Base-by-base conservation (phyloP, 1,140 invertebrate genomes). In the Drosophila azteca region DNA sequence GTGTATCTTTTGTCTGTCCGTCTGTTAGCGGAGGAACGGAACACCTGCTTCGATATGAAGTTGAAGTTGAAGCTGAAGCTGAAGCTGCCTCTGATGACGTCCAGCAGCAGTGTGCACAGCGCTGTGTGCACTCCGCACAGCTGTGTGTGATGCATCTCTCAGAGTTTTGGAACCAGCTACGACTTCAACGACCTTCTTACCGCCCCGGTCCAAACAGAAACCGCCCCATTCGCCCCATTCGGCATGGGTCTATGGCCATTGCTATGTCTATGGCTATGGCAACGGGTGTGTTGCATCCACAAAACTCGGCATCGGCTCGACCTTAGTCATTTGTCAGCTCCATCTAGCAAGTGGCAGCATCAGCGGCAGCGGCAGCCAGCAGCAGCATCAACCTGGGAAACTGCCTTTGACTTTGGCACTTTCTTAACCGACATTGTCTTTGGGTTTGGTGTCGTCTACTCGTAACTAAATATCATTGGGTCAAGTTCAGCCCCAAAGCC, bases 281-380 rank as follows among this genome's bases (percentile, higher is more conserved):
- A 13, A 39, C 35, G 35, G 70, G 70, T 72, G 80, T 81, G 75
- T 76, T 59, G 79, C 75, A 60, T 39, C 35, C 35, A 39, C 35
- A 39, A 39, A 69, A 67, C 83, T 52, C 35, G 67, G 74, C 44
- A 48, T 52, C 35, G 67, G 74, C 35, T 48, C 70, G 71, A 88
- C 83, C 83, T 88, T 88, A 88, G 83, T 88, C 83, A 88, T 88
- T 88, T 88, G 83, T 88, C 83, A 88, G 82, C 80, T 50, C 59
- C 61, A 62, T 45, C 67, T 72, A 72, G 77, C 65, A 80, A 79
- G 66, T 59, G 54, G 65, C 69, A 70, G 20, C 51, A 69, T 52
- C 57, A 53, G 52, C 66, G 68, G 17, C 35, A 45, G 17, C 29
- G 20, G 8, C 39, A 50, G 24, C 44, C 35, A 43, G 11, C 35